A percentile compares a stretch with the other conserved stretches of the same genome.
These are phyloP conservation scores for Drosophila paulistorum DNA, from an alignment of 1,140 invertebrate species.

Conservation along the genomic window DNA sequence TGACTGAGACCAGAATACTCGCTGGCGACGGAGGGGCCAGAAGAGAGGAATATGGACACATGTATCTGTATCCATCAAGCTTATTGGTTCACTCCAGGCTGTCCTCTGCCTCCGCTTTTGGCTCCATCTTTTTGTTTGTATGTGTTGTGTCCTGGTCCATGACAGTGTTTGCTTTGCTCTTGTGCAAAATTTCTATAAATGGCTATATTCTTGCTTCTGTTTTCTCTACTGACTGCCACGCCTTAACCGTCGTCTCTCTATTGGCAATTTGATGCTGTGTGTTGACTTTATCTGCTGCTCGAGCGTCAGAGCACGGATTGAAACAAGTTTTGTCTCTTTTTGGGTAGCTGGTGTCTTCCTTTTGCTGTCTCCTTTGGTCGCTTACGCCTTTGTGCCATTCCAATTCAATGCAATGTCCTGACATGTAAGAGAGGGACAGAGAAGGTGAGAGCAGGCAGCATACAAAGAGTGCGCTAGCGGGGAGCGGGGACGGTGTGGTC, in stretches of 20 bases:
- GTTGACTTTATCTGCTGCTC: slow-evolving; percentile 52
- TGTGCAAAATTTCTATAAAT: slow-evolving; percentile 70
- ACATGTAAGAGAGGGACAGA: slow-evolving; percentile 2
- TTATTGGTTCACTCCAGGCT: slow-evolving; percentile 39
- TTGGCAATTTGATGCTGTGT: slow-evolving; percentile 44
- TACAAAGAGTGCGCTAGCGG: not conserved
- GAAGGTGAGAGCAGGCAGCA: not conserved
- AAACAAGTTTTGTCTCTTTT: slow-evolving; percentile 15
- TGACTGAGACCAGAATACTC: slow-evolving; percentile 18
- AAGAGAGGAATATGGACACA: slow-evolving; percentile 5
- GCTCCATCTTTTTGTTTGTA: slow-evolving; percentile 12
- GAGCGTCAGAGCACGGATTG: slow-evolving; percentile 48
- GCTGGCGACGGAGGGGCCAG: not conserved
- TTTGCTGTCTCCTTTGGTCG: slow-evolving; percentile 4
- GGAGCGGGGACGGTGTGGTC: slow-evolving; percentile 30
- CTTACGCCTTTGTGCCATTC: slow-evolving; percentile 57
- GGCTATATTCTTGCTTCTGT: slow-evolving; percentile 19
- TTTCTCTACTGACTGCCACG: slow-evolving; percentile 13
- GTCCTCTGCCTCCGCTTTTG: not conserved
- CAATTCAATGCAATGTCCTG: slow-evolving; percentile 68
- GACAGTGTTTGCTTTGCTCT: slow-evolving; percentile 38
- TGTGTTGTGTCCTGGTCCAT: not conserved
- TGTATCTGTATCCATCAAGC: slow-evolving; percentile 62
- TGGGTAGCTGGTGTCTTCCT: not conserved
- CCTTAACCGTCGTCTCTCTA: slow-evolving; percentile 22